These are phyloP conservation scores for Plagiodera versicolora DNA, from an alignment of 2,888 invertebrate genomes.

Conservation along the genomic window DNA sequence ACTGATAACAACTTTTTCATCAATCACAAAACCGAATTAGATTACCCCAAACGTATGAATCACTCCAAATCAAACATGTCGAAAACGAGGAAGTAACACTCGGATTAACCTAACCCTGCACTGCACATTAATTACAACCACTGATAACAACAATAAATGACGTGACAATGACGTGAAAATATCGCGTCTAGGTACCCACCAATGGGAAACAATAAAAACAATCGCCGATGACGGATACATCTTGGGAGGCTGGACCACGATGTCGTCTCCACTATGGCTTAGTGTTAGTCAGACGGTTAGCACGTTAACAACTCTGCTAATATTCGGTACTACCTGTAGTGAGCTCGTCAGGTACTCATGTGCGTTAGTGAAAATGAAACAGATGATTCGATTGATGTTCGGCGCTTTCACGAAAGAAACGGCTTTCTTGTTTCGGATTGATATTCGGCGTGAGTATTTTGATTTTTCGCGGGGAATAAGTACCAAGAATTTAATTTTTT, in stretches of 20 bases:
- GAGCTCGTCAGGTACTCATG: slow-evolving; percentile 21
- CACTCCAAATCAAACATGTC: too few relatives aligned
- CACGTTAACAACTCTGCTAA: slow-evolving; percentile 30
- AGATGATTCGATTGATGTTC: slow-evolving; percentile 15
- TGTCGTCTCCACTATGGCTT: slow-evolving; percentile 29
- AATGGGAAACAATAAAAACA: slow-evolving; percentile 30
- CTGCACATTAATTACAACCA: too few relatives aligned
- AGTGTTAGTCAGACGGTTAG: slow-evolving; percentile 31
- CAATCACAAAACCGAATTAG: too few relatives aligned
- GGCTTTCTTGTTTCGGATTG: background rate
- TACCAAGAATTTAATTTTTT: too few relatives aligned
- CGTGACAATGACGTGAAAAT: too few relatives aligned
- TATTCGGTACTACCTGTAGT: slow-evolving; percentile 26
- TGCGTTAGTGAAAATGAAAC: slow-evolving; percentile 27
- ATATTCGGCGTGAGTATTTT: background rate
- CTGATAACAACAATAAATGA: too few relatives aligned
- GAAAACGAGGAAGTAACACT: too few relatives aligned
- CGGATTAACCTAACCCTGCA: too few relatives aligned
- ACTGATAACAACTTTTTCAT: too few relatives aligned
- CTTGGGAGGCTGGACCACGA: slow-evolving; percentile 31
- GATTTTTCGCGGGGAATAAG: background rate
- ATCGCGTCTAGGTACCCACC: slow-evolving; percentile 17
- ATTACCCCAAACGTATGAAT: too few relatives aligned
- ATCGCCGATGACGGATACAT: slow-evolving; percentile 30
- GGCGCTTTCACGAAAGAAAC: background rate